These are phyloP conservation scores for Daktulosphaira vitifoliae DNA, from an alignment of 1,140 invertebrate genomes.

Conservation along the genomic window DNA sequence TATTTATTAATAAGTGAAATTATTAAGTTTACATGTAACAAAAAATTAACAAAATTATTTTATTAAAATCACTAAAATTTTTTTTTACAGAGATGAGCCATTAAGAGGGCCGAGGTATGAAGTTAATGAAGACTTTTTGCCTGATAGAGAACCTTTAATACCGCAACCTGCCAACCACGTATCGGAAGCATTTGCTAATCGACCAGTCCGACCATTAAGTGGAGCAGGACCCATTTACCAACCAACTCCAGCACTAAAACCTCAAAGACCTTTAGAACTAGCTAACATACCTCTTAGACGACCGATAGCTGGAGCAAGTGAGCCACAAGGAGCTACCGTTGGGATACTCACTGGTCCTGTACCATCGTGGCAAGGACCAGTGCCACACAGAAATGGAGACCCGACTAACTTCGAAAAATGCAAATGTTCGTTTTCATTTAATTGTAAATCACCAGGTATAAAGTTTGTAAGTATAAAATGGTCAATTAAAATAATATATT, in stretches of 20 bases:
- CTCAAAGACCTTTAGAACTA: background rate
- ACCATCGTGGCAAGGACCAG: slow-evolving; percentile 45
- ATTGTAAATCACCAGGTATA: slow-evolving; percentile 49
- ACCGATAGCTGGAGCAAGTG: slow-evolving; percentile 10
- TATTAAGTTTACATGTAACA: too few species aligned
- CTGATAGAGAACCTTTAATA: background rate
- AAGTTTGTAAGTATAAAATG: slow-evolving; percentile 48
- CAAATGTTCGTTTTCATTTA: slow-evolving; percentile 50
- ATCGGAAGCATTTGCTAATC: background rate
- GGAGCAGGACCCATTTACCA: background rate
- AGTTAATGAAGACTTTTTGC: slow-evolving; percentile 10
- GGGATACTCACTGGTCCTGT: slow-evolving; percentile 43
- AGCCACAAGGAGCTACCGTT: slow-evolving; percentile 27
- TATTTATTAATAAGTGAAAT: too few species aligned
- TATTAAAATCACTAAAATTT: too few species aligned
- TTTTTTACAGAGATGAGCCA: slow-evolving; percentile 11
- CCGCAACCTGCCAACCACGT: background rate
- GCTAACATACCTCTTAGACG: background rate
- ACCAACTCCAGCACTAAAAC: background rate
- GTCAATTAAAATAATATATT: too few species aligned
- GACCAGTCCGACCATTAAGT: background rate
- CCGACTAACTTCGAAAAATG: slow-evolving; percentile 45
- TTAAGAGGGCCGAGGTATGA: slow-evolving; percentile 7
- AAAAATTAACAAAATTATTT: too few species aligned
- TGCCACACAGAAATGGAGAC: slow-evolving; percentile 41